A percentile compares a stretch with the other conserved stretches of the same genome.
phyloP scores from a whole-genome alignment of 2,113 vertebrate species.

The Neofelis nebulosa region DNA sequence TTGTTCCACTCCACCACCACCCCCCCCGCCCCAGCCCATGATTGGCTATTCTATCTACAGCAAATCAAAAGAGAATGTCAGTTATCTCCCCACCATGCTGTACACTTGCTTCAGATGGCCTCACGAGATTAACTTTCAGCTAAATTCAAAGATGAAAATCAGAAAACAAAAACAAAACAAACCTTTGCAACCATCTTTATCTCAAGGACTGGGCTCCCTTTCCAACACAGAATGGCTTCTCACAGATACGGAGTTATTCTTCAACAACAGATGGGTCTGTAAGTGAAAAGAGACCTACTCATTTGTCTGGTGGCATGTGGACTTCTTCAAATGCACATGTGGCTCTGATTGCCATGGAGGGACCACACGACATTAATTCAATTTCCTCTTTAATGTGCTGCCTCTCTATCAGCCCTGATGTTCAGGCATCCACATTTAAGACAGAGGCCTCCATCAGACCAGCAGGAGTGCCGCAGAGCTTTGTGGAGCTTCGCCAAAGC shows the following conservation, averaged over 20 bases:
- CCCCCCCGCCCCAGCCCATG: too few relatives aligned
- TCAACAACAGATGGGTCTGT: conserved; percentile 3
- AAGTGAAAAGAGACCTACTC: background rate
- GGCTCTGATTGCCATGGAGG: background rate
- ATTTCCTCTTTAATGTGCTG: background rate
- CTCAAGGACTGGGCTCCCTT: background rate
- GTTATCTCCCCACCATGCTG: background rate
- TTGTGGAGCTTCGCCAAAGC: background rate
- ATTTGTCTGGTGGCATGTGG: background rate
- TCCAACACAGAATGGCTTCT: background rate
- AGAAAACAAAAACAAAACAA: background rate
- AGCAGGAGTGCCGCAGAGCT: background rate
- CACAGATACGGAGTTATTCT: background rate
- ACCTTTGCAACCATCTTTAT: background rate
- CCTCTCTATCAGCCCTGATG: background rate
- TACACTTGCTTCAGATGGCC: background rate
- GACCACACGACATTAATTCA: background rate
- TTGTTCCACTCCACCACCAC: background rate
- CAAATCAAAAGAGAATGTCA: background rate
- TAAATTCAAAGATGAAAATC: background rate
- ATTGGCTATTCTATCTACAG: background rate
- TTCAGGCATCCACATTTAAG: background rate
- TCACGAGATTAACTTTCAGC: background rate
- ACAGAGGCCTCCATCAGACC: background rate
- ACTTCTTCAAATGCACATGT: background rate